phyloP scores from a whole-genome alignment of 2,113 vertebrate species.

The Canis aureus region DNA sequence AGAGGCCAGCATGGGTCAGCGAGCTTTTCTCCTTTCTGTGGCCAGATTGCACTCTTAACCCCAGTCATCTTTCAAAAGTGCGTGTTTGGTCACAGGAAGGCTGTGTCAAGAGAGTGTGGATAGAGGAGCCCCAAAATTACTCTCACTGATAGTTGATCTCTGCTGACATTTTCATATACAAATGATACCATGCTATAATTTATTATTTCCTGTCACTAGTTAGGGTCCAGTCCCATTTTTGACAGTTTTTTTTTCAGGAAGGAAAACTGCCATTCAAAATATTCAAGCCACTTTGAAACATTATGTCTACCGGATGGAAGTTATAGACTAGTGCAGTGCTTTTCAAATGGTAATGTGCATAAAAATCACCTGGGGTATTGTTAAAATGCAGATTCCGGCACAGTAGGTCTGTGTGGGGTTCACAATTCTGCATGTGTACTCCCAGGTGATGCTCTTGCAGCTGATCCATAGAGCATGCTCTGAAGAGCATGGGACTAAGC shows the following conservation, averaged over 20 bases:
- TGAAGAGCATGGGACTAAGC: conserved; percentile 2
- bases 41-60: conserved; percentile 65
- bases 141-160: neutral
- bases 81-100: conserved; percentile 64
- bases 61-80: conserved; percentile 71
- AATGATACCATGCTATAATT: neutral
- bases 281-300: conserved; percentile 43
- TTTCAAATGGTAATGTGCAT: neutral
- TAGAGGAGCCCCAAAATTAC: neutral
- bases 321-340: neutral
- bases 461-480: neutral
- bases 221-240: conserved; percentile 11
- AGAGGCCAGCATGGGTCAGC: conserved; percentile 75
- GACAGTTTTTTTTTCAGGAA: neutral
- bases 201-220: conserved; percentile 18
- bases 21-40: conserved; percentile 71
- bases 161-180: neutral
- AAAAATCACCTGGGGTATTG: neutral
- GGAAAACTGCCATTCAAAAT: conserved; percentile 50
- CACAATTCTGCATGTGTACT: neutral
- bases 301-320: neutral
- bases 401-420: neutral
- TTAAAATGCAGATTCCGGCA: neutral
- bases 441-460: neutral
- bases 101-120: conserved; percentile 44